A percentile compares a stretch with the other conserved stretches of the same genome.
Conservation (phyloP, 1,140 invertebrate genomes). For the Diploscapter pachys region DNA sequence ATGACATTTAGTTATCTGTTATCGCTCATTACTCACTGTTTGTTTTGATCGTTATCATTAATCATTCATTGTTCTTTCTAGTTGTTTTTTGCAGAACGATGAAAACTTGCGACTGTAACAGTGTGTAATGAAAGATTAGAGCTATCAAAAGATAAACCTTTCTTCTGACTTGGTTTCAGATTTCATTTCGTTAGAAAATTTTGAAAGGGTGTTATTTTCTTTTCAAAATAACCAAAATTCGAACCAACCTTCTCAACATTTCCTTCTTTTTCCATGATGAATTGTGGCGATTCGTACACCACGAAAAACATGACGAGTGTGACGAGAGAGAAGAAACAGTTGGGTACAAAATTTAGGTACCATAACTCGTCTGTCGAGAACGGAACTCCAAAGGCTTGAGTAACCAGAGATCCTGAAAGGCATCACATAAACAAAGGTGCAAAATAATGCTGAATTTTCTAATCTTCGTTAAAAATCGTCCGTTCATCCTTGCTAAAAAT, state of each 20-base stretch:
- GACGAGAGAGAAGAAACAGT: slow-evolving; percentile 24
- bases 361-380: slow-evolving; percentile 38
- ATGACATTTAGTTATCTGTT: neutral
- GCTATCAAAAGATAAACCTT: no score
- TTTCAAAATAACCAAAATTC: neutral
- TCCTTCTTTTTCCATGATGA: slow-evolving; percentile 36
- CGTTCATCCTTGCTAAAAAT: no score
- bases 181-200: neutral
- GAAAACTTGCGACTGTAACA: no score
- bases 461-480: no score
- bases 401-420: slow-evolving; percentile 34
- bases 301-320: slow-evolving; percentile 35
- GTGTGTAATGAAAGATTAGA: no score
- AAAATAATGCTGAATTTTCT: neutral
- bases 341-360: slow-evolving; percentile 37
- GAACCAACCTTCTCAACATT: slow-evolving; percentile 22
- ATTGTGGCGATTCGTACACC: slow-evolving; percentile 38
- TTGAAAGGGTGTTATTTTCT: neutral
- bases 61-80: no score
- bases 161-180: neutral
- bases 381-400: slow-evolving; percentile 37
- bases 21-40: neutral
- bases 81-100: no score
- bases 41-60: no score
- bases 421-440: neutral